Base-by-base conservation (phyloP, 2,113 vertebrate genomes). In the Proteles cristata region DNA sequence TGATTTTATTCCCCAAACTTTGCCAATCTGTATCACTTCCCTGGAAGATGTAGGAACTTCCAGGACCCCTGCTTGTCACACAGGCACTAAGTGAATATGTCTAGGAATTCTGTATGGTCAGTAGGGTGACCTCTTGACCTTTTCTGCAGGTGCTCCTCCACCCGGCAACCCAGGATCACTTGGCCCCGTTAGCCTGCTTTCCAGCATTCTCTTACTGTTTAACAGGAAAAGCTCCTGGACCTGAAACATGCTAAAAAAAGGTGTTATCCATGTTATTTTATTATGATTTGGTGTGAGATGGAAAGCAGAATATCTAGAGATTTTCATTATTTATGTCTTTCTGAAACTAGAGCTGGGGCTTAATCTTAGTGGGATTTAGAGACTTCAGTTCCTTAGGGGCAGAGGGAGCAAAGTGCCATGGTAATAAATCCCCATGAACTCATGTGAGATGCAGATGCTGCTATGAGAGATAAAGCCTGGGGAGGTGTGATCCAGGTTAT, bases 351-450 rank as follows among this genome's bases (percentile, higher is more conserved):
- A 97, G 76, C 91, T 73, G 71, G 31, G 45, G 69, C 69, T 90
- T 97, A 97, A 94, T 97, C 88, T 71, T 83, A 82, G 66, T 73
- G 76, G 85, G 58, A 92, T 96, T 97, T 95, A 95, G 61, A 91
- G 92, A 80, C 55, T 97, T 95, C 7, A n/a, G 82, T 79, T 95
- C 14, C 74, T 97, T 43, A 25, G 95, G 35, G 85, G 25, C 68
- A 80, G 33, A 86, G 69, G 28, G 73, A 97, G 74, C 35, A 96
- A 89, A 88, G 63, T n/a, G 33, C 48, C 79, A 90, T 84, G 87
- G 92, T 48, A 81, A 97, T 94, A 97, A 98, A 96, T 92, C 88
- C 90, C 90, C 83, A 39, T 76, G 80, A 86, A 96, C 90, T 97
- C 63, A 33, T 96, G 83, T 71, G 66, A 53, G 31, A 84, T 95